Evolutionary conservation across 2,113 vertebrate genomes (phyloP).

Genomic region (Phalacrocorax aristotelis): DNA sequence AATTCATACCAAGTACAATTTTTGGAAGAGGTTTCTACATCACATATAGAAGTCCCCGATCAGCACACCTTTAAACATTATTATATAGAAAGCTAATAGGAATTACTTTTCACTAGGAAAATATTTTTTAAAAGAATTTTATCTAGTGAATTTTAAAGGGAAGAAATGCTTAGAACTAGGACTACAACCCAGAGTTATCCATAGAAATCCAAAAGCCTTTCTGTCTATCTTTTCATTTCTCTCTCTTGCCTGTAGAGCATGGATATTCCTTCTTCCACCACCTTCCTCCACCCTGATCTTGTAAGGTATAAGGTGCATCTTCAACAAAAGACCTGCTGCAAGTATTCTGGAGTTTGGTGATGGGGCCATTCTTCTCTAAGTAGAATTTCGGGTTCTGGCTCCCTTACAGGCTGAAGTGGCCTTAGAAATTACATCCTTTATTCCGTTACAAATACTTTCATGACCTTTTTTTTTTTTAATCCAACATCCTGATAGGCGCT

Average conservation of each 20-base stretch:
- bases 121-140: background rate
- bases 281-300: background rate
- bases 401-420: background rate
- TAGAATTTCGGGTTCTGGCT: background rate
- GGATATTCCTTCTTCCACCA: background rate
- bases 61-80: background rate
- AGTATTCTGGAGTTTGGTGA: background rate
- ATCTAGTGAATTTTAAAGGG: background rate
- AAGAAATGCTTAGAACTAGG: background rate
- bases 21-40: background rate
- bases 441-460: background rate
- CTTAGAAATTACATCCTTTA: background rate
- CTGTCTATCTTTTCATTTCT: background rate
- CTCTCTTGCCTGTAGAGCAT: background rate
- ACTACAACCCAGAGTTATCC: background rate
- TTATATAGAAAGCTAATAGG: background rate
- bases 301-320: background rate
- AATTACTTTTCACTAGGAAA: background rate
- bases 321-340: background rate
- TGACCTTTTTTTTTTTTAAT: background rate
- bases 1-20: background rate
- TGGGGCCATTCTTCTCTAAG: background rate
- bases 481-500: background rate
- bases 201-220: background rate
- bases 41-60: background rate